phyloP scores from a whole-genome alignment of 2,888 invertebrate genomes.

The Poecilus cupreus region DNA sequence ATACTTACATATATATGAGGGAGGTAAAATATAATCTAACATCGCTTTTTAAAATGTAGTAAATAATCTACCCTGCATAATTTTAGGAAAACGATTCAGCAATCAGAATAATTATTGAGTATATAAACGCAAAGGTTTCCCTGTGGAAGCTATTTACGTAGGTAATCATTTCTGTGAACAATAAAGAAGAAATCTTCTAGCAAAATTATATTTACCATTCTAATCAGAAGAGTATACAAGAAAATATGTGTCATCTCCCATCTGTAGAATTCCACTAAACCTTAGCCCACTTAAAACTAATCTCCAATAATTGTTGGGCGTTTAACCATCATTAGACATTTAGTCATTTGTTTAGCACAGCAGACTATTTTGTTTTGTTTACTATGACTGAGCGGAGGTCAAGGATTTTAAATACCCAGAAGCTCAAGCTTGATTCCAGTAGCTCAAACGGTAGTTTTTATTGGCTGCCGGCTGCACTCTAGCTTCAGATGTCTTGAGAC shows the following conservation, averaged over 20 bases:
- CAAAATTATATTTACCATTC: too few species aligned
- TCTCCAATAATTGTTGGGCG: too few species aligned
- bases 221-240: too few species aligned
- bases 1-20: too few species aligned
- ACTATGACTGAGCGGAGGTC: constrained; percentile 14
- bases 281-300: not conserved
- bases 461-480: constrained; percentile 17
- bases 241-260: not conserved
- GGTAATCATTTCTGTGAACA: not conserved
- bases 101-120: too few species aligned
- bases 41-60: too few species aligned
- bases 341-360: not conserved
- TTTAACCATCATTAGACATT: not conserved
- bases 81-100: too few species aligned
- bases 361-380: constrained; percentile 36
- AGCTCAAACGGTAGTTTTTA: not conserved
- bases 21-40: too few species aligned
- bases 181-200: not conserved
- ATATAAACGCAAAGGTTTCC: not conserved
- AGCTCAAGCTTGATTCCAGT: not conserved
- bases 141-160: not conserved
- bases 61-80: too few species aligned
- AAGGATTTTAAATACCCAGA: constrained; percentile 54
- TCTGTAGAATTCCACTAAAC: not conserved
- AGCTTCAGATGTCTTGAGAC: not conserved